A percentile compares a stretch with the other conserved stretches of the same genome.
Evolutionary conservation across 1,140 invertebrate species (phyloP).

Genomic region (Anastatus disparis): DNA sequence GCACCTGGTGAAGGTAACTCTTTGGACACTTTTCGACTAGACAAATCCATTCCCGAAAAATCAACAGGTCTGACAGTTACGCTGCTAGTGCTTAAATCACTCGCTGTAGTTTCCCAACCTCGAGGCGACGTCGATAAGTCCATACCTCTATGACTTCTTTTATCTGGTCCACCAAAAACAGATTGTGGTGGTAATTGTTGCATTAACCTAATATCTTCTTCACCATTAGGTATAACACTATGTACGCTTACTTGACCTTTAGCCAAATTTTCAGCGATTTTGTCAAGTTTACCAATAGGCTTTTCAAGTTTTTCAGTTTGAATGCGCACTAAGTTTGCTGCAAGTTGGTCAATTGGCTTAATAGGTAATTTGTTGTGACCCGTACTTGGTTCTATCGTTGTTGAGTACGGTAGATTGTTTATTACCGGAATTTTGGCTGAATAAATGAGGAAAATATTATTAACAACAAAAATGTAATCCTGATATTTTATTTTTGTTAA

Average conservation of each 20-base stretch:
- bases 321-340: constrained; percentile 59
- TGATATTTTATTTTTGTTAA: not conserved
- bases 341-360: constrained; percentile 62
- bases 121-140: constrained; percentile 58
- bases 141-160: constrained; percentile 55
- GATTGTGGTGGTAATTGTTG: not conserved
- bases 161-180: not conserved
- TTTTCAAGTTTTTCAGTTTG: constrained; percentile 62
- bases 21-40: constrained; percentile 58
- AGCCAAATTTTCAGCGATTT: constrained; percentile 63
- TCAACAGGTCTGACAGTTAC: constrained; percentile 52
- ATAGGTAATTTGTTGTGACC: constrained; percentile 54
- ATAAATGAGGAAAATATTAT: constrained; percentile 3
- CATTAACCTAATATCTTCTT: constrained; percentile 48
- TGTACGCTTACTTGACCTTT: constrained; percentile 48
- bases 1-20: constrained; percentile 46
- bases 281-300: constrained; percentile 59
- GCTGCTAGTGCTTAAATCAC: constrained; percentile 39
- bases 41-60: constrained; percentile 64
- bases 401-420: constrained; percentile 34
- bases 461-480: not conserved
- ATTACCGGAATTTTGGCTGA: constrained; percentile 32
- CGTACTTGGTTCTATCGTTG: constrained; percentile 14
- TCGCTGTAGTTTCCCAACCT: constrained; percentile 53
- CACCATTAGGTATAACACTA: constrained; percentile 46